Evolutionary conservation across 1,140 invertebrate genomes (phyloP), one percentile per base, ranked within the genome.

Genomic region (Tachypleus tridentatus): DNA sequence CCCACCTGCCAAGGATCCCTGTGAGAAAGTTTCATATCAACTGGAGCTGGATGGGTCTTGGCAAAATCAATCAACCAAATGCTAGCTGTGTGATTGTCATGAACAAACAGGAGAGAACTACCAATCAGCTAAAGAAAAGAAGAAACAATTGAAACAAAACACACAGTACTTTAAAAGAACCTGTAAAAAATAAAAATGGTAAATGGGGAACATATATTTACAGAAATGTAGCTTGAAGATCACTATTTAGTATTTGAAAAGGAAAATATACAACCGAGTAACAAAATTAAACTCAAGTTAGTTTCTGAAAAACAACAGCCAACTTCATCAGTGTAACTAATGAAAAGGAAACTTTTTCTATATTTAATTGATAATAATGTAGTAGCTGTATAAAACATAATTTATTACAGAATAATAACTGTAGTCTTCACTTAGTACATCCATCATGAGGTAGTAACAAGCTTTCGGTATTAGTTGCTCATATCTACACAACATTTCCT

Each of bases 21-120:
- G 75, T 98, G 96, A 65, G 85, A 83, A 63, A 97, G 89, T 3
- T 69, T 73, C 58, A 89, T 74, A 62, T 85, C 80, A 3, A 84
- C 81, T 3, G 92, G 91, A 58, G 98, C 78, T 10, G 84, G 84
- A 59, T 91, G 82, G 3, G 93, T 97, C 78, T 98, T 98, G 6
- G 94, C 96, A 78, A 99, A 99, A 79, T 98, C 96, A 63, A 98
- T 99, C 80, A 99, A 85, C 95, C 95, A 98, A 9, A 97, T 84
- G 65, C 87, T 89, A 4, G 93, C 91, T 72, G 86, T 86, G 63
- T 84, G 83, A 11, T 85, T 81, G 75, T 98, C 94, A 77, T 97
- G 95, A 5, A 98, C 91, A 77, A 99, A 97, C 51, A 99, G 81
- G 59, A 99, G 77, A 48, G 93, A 97, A 75, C 91, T 95, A 56